Conservation (phyloP, 2,888 invertebrate species). For the Protula sp. region DNA sequence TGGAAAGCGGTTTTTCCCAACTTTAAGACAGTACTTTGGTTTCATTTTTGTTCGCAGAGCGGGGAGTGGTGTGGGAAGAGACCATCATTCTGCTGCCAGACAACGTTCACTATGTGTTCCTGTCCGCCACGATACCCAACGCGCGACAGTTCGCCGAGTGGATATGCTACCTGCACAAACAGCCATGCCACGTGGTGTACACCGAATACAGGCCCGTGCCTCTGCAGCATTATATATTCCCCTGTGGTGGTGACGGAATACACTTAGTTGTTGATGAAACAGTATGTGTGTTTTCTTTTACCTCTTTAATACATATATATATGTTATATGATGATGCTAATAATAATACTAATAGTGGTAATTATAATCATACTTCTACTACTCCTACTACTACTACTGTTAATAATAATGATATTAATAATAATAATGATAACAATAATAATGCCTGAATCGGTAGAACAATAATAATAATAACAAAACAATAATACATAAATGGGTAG, state of each 20-base stretch:
- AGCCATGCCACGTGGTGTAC: slow-evolving; percentile 98
- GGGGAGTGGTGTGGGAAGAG: slow-evolving; percentile 99
- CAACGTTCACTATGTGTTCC: slow-evolving; percentile 95
- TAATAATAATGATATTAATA: background rate
- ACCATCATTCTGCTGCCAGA: slow-evolving; percentile 94
- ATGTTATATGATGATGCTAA: too few species aligned
- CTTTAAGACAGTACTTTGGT: too few species aligned
- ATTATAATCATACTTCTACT: background rate
- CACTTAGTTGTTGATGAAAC: slow-evolving; percentile 92
- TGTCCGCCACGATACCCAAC: slow-evolving; percentile 99
- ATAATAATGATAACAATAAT: too few species aligned
- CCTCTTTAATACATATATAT: too few species aligned
- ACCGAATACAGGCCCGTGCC: slow-evolving; percentile 97
- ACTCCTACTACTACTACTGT: too few species aligned
- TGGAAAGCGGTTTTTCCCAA: too few species aligned
- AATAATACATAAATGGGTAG: too few species aligned
- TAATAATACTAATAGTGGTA: background rate
- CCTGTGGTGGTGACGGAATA: slow-evolving; percentile 87
- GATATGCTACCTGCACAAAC: slow-evolving; percentile 73
- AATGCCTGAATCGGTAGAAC: too few species aligned
- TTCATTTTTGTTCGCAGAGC: too few species aligned
- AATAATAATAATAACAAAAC: too few species aligned
- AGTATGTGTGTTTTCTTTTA: slow-evolving; percentile 50
- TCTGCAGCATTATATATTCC: slow-evolving; percentile 95
- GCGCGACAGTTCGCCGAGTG: slow-evolving; percentile 75